phyloP scores from a whole-genome alignment of 2,797 vertebrate genomes.

The Odontamblyopus lacepedii region DNA sequence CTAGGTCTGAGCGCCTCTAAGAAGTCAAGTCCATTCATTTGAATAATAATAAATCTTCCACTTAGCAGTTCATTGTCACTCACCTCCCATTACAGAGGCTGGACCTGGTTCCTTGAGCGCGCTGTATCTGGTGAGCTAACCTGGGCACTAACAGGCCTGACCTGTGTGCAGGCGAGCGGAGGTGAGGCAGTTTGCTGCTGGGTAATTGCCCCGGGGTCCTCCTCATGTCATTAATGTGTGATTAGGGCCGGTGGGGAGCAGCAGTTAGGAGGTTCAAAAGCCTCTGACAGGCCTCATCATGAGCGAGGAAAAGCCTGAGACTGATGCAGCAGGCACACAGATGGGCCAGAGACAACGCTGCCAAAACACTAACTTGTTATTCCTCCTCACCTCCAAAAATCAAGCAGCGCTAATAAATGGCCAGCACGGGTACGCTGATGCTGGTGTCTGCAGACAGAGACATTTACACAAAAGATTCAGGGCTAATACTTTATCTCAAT shows the following conservation, averaged over 20 bases:
- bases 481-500: not conserved
- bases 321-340: slow-evolving; percentile 92
- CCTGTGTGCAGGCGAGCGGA: slow-evolving; percentile 68
- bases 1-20: not conserved
- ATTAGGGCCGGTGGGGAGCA: slow-evolving; percentile 99
- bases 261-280: slow-evolving; percentile 99
- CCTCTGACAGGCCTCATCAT: slow-evolving; percentile 99
- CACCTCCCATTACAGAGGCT: slow-evolving; percentile 52
- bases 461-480: not conserved
- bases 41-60: slow-evolving; percentile 8
- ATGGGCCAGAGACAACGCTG: slow-evolving; percentile 89
- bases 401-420: slow-evolving; percentile 61
- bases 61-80: not conserved
- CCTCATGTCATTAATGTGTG: slow-evolving; percentile 99
- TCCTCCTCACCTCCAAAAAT: slow-evolving; percentile 93
- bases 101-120: slow-evolving; percentile 64
- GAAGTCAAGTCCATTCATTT: slow-evolving; percentile 17
- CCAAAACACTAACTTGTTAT: slow-evolving; percentile 96
- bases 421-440: slow-evolving; percentile 37
- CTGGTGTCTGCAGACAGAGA: slow-evolving; percentile 22
- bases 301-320: slow-evolving; percentile 96
- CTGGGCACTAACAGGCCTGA: slow-evolving; percentile 69
- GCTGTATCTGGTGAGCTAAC: slow-evolving; percentile 66
- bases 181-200: slow-evolving; percentile 70
- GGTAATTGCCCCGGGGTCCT: slow-evolving; percentile 87